phyloP scores from a whole-genome alignment of 2,888 invertebrate genomes.

The Pogonocherus hispidulus region DNA sequence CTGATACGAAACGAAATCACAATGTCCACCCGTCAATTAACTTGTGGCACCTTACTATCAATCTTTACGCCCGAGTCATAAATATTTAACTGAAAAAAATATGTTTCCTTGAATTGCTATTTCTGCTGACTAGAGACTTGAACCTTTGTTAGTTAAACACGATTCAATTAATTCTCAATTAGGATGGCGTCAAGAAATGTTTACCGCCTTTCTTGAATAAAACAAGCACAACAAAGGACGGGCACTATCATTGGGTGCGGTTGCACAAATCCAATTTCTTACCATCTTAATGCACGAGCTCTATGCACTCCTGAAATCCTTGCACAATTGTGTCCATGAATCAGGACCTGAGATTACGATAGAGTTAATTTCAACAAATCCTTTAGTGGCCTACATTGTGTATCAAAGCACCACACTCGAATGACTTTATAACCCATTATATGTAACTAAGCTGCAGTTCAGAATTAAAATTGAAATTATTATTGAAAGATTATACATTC shows the following conservation, averaged over 20 bases:
- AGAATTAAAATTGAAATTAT: not conserved
- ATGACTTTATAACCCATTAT: not conserved
- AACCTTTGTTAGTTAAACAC: not conserved
- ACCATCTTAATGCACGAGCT: not conserved
- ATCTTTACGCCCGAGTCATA: no score
- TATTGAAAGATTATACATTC: not conserved
- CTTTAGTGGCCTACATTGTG: constrained; percentile 12
- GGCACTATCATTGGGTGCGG: not conserved
- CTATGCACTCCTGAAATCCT: constrained; percentile 1
- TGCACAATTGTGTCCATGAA: constrained; percentile 14
- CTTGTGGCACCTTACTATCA: no score
- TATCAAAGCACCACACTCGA: constrained; percentile 11
- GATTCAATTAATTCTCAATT: not conserved
- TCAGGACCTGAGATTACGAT: constrained; percentile 2
- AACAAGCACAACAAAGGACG: not conserved
- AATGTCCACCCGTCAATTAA: no score
- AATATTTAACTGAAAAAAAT: no score
- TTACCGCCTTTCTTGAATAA: not conserved
- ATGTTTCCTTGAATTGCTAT: no score
- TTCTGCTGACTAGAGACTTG: no score
- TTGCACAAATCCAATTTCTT: constrained; percentile 10
- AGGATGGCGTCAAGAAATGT: not conserved
- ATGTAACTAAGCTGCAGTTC: not conserved
- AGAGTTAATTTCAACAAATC: constrained; percentile 15
- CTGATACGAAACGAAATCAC: no score